phyloP scores from a whole-genome alignment of 1,140 invertebrate genomes.

The Drosophila varians region DNA sequence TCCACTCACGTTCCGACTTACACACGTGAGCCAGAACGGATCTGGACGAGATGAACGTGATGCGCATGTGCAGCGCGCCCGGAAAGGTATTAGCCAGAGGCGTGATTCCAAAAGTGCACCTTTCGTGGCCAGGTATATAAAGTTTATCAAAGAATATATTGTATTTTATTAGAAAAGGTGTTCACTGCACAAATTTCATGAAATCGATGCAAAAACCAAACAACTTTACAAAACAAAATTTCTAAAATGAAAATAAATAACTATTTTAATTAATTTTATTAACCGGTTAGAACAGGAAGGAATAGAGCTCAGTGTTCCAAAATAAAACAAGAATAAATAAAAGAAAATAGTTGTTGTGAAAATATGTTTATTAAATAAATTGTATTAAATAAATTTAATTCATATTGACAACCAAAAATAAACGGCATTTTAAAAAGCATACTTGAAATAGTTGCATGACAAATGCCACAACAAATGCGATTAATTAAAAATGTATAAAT shows the following conservation, averaged over 20 bases:
- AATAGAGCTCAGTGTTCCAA: no score
- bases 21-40: slow-evolving; percentile 46
- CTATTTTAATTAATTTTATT: no score
- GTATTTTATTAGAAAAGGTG: not conserved
- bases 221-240: no score
- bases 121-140: not conserved
- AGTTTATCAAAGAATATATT: not conserved
- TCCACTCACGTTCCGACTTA: slow-evolving; percentile 39
- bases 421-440: not conserved
- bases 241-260: no score
- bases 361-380: not conserved
- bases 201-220: no score
- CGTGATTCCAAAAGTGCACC: not conserved
- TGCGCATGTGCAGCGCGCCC: slow-evolving; percentile 30
- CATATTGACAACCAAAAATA: not conserved
- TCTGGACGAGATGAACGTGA: slow-evolving; percentile 27
- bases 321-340: no score
- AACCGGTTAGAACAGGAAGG: no score
- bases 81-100: slow-evolving; percentile 29
- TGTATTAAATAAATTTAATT: not conserved
- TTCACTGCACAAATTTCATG: no score
- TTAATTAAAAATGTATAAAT: slow-evolving; percentile 12
- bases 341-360: not conserved
- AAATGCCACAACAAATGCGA: not conserved
- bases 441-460: not conserved